Conservation (phyloP, 2,113 vertebrate genomes). For the Gorsachius goisagi region DNA sequence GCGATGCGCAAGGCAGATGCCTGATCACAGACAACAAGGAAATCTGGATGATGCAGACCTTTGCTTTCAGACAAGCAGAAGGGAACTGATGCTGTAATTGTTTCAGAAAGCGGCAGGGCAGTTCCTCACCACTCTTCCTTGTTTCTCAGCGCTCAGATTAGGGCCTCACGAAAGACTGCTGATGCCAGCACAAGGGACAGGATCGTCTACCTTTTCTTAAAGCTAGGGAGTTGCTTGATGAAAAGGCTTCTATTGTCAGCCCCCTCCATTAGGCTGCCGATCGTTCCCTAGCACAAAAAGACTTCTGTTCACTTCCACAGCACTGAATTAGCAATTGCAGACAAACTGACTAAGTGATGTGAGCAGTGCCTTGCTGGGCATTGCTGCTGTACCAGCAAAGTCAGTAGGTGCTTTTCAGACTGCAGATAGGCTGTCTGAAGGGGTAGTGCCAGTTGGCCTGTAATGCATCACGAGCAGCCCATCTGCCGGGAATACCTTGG, state of each 20-base stretch:
- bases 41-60: background rate
- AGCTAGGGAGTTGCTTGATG: background rate
- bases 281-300: constrained; percentile 3
- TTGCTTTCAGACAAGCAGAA: background rate
- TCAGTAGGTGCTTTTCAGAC: background rate
- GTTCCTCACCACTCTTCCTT: background rate
- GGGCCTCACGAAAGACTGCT: background rate
- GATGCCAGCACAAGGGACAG: constrained; percentile 12
- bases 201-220: constrained; percentile 18
- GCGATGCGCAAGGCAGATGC: background rate
- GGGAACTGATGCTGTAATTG: background rate
- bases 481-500: background rate
- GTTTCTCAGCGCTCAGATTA: background rate
- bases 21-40: background rate
- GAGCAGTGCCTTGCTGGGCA: background rate
- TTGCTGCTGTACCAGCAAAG: background rate
- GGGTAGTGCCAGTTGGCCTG: background rate
- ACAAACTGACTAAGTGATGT: background rate
- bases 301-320: constrained; percentile 23
- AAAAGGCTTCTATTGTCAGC: constrained; percentile 42
- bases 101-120: background rate
- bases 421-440: background rate
- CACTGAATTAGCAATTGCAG: background rate
- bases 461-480: background rate
- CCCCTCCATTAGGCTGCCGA: background rate